Conservation (phyloP, 2,113 vertebrate species). For the Ciconia boyciana region DNA sequence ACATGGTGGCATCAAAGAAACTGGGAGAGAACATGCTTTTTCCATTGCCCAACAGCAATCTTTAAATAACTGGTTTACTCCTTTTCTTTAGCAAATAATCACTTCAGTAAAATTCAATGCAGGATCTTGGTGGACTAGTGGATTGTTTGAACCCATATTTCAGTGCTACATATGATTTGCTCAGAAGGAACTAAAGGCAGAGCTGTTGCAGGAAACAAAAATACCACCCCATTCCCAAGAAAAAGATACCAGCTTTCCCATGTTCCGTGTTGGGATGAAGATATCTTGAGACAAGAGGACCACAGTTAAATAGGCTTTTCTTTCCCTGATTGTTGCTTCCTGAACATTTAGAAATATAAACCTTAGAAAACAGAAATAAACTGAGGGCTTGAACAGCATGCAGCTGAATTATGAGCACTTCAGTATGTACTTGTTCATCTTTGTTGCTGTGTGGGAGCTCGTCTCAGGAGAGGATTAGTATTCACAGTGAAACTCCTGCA, state of each 20-base stretch:
- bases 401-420: not conserved
- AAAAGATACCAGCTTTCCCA: not conserved
- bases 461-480: not conserved
- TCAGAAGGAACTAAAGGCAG: not conserved
- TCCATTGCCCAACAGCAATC: not conserved
- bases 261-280: not conserved
- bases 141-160: not conserved
- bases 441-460: not conserved
- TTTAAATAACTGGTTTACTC: not conserved
- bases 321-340: not conserved
- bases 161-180: not conserved
- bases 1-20: not conserved
- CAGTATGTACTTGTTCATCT: not conserved
- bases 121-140: not conserved
- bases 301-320: not conserved
- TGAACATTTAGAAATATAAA: not conserved
- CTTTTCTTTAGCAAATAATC: not conserved
- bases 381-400: not conserved
- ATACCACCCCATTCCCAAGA: not conserved
- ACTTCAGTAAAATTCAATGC: not conserved
- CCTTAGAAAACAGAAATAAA: not conserved
- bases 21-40: not conserved
- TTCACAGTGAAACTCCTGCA: not conserved
- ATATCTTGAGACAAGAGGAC: not conserved
- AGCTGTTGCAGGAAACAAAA: not conserved